Base-by-base conservation (phyloP, 2,797 vertebrate genomes). In the Anguilla megastoma region DNA sequence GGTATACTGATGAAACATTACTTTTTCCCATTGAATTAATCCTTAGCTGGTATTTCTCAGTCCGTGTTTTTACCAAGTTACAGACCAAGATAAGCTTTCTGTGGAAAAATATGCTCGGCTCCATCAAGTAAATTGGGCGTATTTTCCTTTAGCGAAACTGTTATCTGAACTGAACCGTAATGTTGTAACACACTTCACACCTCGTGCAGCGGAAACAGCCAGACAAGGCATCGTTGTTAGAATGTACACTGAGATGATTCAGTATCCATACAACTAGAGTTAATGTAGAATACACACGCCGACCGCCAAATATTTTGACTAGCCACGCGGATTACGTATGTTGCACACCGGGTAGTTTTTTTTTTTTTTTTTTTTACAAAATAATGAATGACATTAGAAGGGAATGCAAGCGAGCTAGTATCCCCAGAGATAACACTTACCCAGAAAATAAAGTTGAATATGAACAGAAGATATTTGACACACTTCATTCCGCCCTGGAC, bases 401-500 rank as follows among this genome's bases (percentile, higher is more conserved):
- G 41, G 7, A 58, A 66, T 48, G 86, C 33, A 0, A 16, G 58
- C n/a, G 50, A 74, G 24, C 14, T 56, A 30, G 41, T 54, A 69
- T n/a, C 41, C 56, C 9, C 24, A 14, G 30, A 33, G 30, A 33
- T 27, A 27, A 41, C 87, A 95, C 98, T 98, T 93, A 99, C 98
- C 98, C 98, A 98, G 91, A 98, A 98, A 90, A 97, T 97, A 95
- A 98, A 97, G 96, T 98, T 99, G 96, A 99, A 99, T 33, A 96
- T 91, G 92, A 98, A 97, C 6, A 99, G 97, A 91, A 99, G 96
- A 93, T 98, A 98, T 96, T 99, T 99, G 92, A 99, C 94, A 93
- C 97, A 98, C 92, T 97, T 97, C 97, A 98, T 97, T 88, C 95
- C 96, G 66, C 97, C 97, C 91, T 95, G 96, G 88, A 96, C 97